Percentiles rank a stretch among this genome's conserved stretches.
These are phyloP conservation scores for Antennarius striatus DNA, from an alignment of 2,113 vertebrate genomes.

Conservation along the genomic window DNA sequence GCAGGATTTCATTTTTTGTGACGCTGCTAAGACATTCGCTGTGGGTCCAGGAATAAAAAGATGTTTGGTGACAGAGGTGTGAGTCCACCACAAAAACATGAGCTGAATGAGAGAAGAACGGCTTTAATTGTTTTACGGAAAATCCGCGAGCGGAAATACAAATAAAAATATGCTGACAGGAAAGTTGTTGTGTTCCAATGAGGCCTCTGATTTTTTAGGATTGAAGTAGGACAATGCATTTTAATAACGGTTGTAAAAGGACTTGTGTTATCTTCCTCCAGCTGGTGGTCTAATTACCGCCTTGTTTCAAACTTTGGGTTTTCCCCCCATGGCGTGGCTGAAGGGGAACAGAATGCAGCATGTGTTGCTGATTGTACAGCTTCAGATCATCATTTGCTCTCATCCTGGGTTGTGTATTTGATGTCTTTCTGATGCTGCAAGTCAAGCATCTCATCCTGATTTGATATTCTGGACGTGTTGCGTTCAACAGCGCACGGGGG, in stretches of 20 bases:
- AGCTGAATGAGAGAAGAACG: slow-evolving; percentile 7
- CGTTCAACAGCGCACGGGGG: too few species aligned
- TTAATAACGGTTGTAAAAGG: neutral
- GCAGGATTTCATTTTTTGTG: neutral
- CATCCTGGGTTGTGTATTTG: too few species aligned
- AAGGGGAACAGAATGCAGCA: neutral
- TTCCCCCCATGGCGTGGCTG: neutral
- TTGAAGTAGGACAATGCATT: slow-evolving; percentile 7
- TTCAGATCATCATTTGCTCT: too few species aligned
- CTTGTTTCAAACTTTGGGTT: slow-evolving; percentile 7
- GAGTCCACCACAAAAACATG: neutral
- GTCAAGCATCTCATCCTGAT: too few species aligned
- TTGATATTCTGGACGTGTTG: too few species aligned
- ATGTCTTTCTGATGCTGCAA: too few species aligned
- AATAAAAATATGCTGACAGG: too few species aligned
- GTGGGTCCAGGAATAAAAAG: neutral
- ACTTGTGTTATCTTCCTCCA: slow-evolving; percentile 2
- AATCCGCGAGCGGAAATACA: too few species aligned
- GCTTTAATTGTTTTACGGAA: too few species aligned
- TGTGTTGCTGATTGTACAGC: too few species aligned
- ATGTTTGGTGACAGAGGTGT: neutral
- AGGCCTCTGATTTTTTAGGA: neutral
- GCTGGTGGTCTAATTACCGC: slow-evolving; percentile 28
- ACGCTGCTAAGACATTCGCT: slow-evolving; percentile 24
- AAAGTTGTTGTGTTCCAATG: neutral